These are phyloP conservation scores for Cosmorhoe ocellata DNA, from an alignment of 2,888 invertebrate species.

Conservation along the genomic window DNA sequence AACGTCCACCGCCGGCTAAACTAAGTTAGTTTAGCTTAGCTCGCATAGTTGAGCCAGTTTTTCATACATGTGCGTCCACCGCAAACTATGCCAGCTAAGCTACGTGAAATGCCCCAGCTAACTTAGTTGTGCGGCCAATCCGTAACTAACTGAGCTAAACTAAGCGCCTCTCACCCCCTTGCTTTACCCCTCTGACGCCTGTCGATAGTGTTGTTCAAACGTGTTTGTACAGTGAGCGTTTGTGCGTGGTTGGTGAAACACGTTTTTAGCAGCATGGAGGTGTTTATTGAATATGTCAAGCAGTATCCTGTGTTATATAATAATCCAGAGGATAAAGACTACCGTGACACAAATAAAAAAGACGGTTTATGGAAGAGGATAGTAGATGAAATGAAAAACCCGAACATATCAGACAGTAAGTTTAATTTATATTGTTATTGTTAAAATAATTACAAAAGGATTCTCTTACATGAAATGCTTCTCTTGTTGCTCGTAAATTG, in stretches of 20 bases:
- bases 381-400: conserved; percentile 35
- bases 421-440: conserved; percentile 32
- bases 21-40: conserved; percentile 22
- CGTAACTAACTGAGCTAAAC: conserved; percentile 5
- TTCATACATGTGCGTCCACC: conserved; percentile 21
- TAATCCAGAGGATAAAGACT: conserved; percentile 27
- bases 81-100: conserved; percentile 21
- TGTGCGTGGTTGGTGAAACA: no score
- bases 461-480: conserved; percentile 36
- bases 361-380: conserved; percentile 33
- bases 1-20: conserved; percentile 13
- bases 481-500: conserved; percentile 35
- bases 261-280: no score
- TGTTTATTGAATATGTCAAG: conserved; percentile 10
- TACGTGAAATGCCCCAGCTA: conserved; percentile 10
- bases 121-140: conserved; percentile 16
- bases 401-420: conserved; percentile 36
- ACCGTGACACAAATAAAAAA: conserved; percentile 35
- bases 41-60: conserved; percentile 22
- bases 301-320: conserved; percentile 24
- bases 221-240: neutral
- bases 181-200: neutral
- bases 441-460: conserved; percentile 37
- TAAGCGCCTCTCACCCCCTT: neutral
- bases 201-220: conserved; percentile 14